Evolutionary conservation across 2,888 invertebrate genomes (phyloP).

Genomic region (Macropis europaea): DNA sequence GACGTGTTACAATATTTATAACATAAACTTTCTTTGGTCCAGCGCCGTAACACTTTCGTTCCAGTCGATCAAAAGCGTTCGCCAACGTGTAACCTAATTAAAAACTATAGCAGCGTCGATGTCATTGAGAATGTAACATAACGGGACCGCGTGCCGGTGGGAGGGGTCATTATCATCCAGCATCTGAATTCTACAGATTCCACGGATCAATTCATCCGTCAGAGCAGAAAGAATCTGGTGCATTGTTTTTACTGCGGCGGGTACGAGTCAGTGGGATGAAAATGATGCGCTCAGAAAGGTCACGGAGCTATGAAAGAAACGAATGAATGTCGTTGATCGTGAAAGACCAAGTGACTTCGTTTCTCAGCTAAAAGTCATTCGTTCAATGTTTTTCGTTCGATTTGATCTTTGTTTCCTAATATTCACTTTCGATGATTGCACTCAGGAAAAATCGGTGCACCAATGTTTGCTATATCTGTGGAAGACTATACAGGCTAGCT

Average conservation of each 20-base stretch:
- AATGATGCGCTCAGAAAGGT: constrained; percentile 44
- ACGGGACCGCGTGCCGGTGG: constrained; percentile 27
- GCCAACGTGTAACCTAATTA: constrained; percentile 25
- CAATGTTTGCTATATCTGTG: too few relatives aligned
- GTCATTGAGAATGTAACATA: constrained; percentile 30
- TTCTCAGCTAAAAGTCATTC: constrained; percentile 18
- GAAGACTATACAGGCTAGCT: too few relatives aligned
- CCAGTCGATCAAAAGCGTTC: not conserved
- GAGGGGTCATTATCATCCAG: constrained; percentile 32
- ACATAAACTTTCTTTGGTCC: not conserved
- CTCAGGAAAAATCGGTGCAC: too few relatives aligned
- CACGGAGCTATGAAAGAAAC: constrained; percentile 3
- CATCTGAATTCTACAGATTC: constrained; percentile 23
- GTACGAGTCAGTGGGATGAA: constrained; percentile 46
- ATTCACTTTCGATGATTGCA: too few relatives aligned
- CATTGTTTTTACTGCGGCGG: not conserved
- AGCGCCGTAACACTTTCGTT: not conserved
- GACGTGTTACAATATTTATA: too few relatives aligned
- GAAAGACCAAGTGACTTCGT: constrained; percentile 36
- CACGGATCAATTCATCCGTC: not conserved
- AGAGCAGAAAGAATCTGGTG: not conserved
- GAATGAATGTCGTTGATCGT: constrained; percentile 25
- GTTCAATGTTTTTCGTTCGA: not conserved
- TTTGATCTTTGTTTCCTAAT: not conserved
- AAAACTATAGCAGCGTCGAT: constrained; percentile 22